Evolutionary conservation across 2,113 vertebrate genomes (phyloP), one percentile per base, ranked within the genome.

Genomic region (Hippocampus comes): DNA sequence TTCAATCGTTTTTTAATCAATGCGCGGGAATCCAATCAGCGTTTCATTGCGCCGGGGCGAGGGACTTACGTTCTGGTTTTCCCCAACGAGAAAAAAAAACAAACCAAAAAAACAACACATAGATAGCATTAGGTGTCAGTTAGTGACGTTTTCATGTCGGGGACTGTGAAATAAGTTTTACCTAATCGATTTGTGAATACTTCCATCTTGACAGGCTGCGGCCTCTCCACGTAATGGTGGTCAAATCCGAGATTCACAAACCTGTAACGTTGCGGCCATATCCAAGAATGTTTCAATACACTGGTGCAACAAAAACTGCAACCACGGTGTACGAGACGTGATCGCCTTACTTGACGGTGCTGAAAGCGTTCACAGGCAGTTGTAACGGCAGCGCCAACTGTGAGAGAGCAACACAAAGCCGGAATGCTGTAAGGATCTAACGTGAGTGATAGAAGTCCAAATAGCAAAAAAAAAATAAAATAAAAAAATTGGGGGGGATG

Each of bases 131-230:
- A 18, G 48, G 2, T 68, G 66, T 75, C 64, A 82, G 68, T 74
- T 48, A 65, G 21, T 46, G n/a, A 48, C 25, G 42, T 66, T 66
- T 46, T 46, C 12, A 8, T 61, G 27, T 5, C 21, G 12, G 11
- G 10, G 15, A 21, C 2, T 48, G 2, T 48, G 25, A 46, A 25
- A 20, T 43, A 70, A 38, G 43, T 74, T 60, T 89, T 93, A 94
- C 97, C 97, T 93, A 93, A 89, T 87, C 71, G 91, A 89, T 88
- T 95, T 83, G 95, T 96, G 86, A 98, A 95, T 74, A 97, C 89
- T 43, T 91, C 87, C 79, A 98, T 86, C 73, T 91, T 93, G 46
- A 91, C 69, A 30, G 82, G 86, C 63, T 88, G 78, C 21, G 81
- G 74, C 63, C 83, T 89, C 76, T 86, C 80, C 4, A 82, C 84